Evolutionary conservation across 2,797 vertebrate genomes (phyloP).

Genomic region (Pangasius krempfi): DNA sequence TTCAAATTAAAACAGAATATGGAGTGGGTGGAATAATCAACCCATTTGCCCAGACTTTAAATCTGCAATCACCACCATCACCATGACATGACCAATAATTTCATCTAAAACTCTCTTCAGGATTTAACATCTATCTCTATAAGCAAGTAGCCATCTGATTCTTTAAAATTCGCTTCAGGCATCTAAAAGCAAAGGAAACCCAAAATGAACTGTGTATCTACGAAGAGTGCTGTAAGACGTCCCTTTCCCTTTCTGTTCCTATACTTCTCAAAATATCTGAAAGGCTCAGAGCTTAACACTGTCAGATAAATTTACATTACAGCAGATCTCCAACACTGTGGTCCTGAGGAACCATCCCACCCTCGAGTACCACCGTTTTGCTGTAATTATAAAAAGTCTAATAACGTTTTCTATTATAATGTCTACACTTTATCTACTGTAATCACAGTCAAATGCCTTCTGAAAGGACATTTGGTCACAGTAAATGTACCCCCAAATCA

Average conservation of each 20-base stretch:
- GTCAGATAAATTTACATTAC: not conserved
- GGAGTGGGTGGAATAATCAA: not conserved
- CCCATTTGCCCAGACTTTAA: not conserved
- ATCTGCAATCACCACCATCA: not conserved
- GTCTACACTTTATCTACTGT: not conserved
- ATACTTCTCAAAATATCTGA: not conserved
- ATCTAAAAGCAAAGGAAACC: not conserved
- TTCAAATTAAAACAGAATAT: not conserved
- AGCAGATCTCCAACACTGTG: not conserved
- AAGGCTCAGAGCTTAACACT: not conserved
- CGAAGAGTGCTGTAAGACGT: not conserved
- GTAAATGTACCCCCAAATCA: not conserved
- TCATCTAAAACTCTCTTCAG: not conserved
- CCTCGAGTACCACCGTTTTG: not conserved
- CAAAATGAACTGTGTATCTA: not conserved
- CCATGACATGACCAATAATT: not conserved
- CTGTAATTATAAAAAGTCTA: slow-evolving; percentile 1
- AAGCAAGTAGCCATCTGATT: not conserved
- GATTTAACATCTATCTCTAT: not conserved
- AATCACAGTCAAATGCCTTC: slow-evolving; percentile 25
- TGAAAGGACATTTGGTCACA: not conserved
- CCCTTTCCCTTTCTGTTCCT: not conserved
- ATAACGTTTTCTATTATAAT: not conserved
- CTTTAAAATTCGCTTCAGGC: not conserved
- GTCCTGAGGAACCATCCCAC: not conserved